Base-by-base conservation (phyloP, 2,113 vertebrate genomes). In the Proterorhinus semilunaris region DNA sequence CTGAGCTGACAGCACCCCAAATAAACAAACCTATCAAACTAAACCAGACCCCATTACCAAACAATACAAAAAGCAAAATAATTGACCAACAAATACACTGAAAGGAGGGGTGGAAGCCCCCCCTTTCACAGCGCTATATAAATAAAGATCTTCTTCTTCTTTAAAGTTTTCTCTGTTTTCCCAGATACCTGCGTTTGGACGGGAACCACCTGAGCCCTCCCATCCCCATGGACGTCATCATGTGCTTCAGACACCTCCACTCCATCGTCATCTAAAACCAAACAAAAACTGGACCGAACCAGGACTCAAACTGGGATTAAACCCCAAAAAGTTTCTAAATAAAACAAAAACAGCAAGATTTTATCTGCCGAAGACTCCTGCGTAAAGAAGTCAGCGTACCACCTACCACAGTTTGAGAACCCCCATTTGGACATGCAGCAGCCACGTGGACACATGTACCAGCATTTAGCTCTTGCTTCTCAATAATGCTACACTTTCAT, bases 231-330 rank as follows among this genome's bases (percentile, higher is more conserved):
- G 96, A 99, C 74, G 93, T 99, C 81, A 96, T 98, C 92, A 94
- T 96, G 94, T 99, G 98, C 69, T 99, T 99, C 93, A 95, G 96
- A 69, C 94, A 96, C 79, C 94, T 99, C 66, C 93, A 95, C 61
- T 95, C 96, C 0, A 93, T 99, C 65, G 87, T 97, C 72, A 95
- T 97, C 80, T 98, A 96, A 88, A 77, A 78, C 68, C 16, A 63
- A 10, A 47, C 7, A 47, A 7, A 47, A 11, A 58, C 16, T 6
- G 4, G 17, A 17, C 9, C 16, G 11, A 10, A 52, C 10, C 53
- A 6, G 53, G 17, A 21, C 53, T 11, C 8, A 36, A 7, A 55
- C 16, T 17, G 21, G 17, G 17, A 9, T 15, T 27, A 10, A 54
- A 21, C 4, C 53, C 10, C 8, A n/a, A 21, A 36, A 36, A 36